These are phyloP conservation scores for Hypotaenidia okinawae DNA, from an alignment of 2,797 vertebrate species.

Conservation along the genomic window DNA sequence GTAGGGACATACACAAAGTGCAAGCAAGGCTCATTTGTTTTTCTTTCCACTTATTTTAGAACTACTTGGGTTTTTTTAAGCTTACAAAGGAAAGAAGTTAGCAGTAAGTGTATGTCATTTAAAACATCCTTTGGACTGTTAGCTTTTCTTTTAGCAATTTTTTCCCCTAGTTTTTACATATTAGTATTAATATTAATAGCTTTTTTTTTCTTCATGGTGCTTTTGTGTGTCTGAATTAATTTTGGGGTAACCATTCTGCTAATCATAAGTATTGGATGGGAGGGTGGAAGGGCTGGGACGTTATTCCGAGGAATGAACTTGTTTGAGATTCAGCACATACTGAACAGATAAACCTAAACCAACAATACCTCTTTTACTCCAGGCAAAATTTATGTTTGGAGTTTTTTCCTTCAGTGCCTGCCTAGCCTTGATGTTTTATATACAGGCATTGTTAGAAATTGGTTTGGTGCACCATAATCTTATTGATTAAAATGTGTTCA, in stretches of 20 bases:
- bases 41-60: not conserved
- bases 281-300: too few species aligned
- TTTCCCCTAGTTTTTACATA: not conserved
- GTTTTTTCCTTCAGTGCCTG: not conserved
- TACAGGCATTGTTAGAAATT: conserved; percentile 27
- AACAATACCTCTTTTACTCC: not conserved
- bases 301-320: not conserved
- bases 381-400: not conserved
- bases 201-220: not conserved
- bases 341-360: not conserved
- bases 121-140: not conserved
- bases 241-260: not conserved
- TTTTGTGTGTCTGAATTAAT: not conserved
- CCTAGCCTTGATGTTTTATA: conserved; percentile 19
- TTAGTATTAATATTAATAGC: not conserved
- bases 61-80: not conserved
- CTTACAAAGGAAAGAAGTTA: not conserved
- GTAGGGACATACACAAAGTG: not conserved
- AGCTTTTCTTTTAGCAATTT: not conserved
- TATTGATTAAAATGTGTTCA: conserved; percentile 39
- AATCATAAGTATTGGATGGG: too few species aligned
- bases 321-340: not conserved
- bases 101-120: not conserved
- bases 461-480: not conserved
- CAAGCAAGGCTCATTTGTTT: not conserved